Conservation (phyloP, 92 coral and sea anemone genomes). For the Siderastrea siderea region DNA sequence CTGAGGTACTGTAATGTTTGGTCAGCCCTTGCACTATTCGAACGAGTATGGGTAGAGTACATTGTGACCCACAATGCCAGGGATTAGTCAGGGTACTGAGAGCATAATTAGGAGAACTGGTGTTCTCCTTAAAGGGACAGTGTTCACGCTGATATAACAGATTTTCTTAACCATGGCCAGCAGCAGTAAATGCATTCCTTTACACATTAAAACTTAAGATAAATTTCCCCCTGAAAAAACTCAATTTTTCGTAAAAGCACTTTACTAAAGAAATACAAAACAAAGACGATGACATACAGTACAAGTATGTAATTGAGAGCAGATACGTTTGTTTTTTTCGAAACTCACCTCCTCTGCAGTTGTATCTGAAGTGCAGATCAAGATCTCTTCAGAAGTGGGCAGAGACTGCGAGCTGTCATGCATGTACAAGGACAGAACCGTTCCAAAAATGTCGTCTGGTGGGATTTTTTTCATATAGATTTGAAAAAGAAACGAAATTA, state of each 20-base stretch:
- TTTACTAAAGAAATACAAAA: neutral
- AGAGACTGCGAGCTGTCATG: constrained; percentile 59
- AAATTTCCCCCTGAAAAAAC: too few species aligned
- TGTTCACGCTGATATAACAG: too few species aligned
- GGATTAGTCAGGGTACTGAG: too few species aligned
- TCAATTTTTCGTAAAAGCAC: too few species aligned
- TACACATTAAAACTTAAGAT: too few species aligned
- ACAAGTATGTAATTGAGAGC: neutral
- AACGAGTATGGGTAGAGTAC: neutral
- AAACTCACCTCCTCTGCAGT: constrained; percentile 89
- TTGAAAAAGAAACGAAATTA: neutral
- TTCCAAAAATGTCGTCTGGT: constrained; percentile 79
- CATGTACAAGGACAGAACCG: constrained; percentile 76
- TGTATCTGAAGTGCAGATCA: constrained; percentile 86
- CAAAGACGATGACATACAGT: neutral
- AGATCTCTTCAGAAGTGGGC: constrained; percentile 85
- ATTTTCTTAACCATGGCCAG: too few species aligned
- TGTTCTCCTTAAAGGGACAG: too few species aligned
- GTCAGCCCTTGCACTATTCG: neutral
- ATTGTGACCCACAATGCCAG: neutral
- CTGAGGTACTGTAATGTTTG: neutral
- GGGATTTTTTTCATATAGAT: neutral
- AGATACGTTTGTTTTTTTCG: neutral
- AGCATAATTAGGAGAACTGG: too few species aligned
- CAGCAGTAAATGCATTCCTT: too few species aligned